phyloP scores from a whole-genome alignment of 1,140 invertebrate species.

The Alviniconcha marisindica region DNA sequence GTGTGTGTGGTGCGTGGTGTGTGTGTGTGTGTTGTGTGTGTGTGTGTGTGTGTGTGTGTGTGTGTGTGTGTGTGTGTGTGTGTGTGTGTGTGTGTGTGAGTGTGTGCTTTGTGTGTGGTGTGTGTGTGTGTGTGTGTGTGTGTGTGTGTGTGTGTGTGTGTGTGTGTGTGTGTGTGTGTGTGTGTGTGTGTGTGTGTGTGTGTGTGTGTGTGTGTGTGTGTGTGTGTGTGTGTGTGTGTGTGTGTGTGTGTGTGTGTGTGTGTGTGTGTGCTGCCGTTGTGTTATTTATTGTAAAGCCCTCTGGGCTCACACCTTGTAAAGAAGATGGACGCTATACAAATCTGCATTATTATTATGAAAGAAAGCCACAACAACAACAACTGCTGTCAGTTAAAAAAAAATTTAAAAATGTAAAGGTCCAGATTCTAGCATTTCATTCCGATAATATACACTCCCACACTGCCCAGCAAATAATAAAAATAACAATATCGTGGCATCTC shows the following conservation, averaged over 20 bases:
- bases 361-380: too few relatives aligned
- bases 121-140: slow-evolving; percentile 19
- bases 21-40: slow-evolving; percentile 13
- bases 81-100: neutral
- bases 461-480: too few relatives aligned
- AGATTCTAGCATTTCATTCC: too few relatives aligned
- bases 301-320: too few relatives aligned
- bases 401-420: too few relatives aligned
- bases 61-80: neutral
- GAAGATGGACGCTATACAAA: too few relatives aligned
- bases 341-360: too few relatives aligned
- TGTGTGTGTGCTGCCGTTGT: neutral
- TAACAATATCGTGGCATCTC: too few relatives aligned
- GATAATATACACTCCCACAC: too few relatives aligned
- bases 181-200: neutral
- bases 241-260: slow-evolving; percentile 12
- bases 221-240: neutral
- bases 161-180: neutral
- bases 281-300: too few relatives aligned
- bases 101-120: too few relatives aligned
- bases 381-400: too few relatives aligned
- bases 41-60: slow-evolving; percentile 17
- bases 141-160: neutral
- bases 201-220: neutral
- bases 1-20: neutral